A percentile compares a stretch with the other conserved stretches of the same genome.
Evolutionary conservation across 2,797 vertebrate species (phyloP).

Genomic region (Hylomyscus alleni): DNA sequence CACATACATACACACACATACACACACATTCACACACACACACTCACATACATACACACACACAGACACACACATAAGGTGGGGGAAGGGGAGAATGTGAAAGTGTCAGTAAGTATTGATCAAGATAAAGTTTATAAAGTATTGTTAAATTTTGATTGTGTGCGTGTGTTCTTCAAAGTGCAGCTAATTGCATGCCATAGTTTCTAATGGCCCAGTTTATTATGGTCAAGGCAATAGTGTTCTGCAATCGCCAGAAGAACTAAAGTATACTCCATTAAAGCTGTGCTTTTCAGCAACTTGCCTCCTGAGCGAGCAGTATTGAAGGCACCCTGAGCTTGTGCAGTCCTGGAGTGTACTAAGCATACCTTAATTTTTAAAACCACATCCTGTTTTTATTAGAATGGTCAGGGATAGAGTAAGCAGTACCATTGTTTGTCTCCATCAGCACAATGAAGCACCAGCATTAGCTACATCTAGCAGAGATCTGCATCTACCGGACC

Average conservation of each 20-base stretch:
- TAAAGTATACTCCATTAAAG: conserved; percentile 70
- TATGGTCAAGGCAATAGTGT: conserved; percentile 57
- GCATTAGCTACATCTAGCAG: conserved; percentile 49
- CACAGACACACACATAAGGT: neutral
- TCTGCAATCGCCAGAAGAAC: conserved; percentile 49
- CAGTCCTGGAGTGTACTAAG: conserved; percentile 70
- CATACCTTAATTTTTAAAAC: conserved; percentile 73
- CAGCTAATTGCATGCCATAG: conserved; percentile 34
- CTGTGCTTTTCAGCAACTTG: conserved; percentile 65
- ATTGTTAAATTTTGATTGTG: neutral
- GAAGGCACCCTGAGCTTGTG: conserved; percentile 59
- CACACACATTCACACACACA: neutral
- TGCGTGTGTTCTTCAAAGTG: conserved; percentile 37
- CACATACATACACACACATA: neutral
- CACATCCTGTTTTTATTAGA: conserved; percentile 75
- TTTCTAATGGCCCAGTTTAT: conserved; percentile 41
- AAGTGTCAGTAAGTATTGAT: conserved; percentile 45
- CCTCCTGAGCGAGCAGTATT: conserved; percentile 51
- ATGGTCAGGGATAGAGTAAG: conserved; percentile 74
- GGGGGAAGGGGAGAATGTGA: neutral
- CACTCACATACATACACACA: too few relatives aligned
- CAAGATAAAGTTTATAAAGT: conserved; percentile 14
- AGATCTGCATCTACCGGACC: conserved; percentile 38
- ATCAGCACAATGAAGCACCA: conserved; percentile 62
- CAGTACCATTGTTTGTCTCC: conserved; percentile 70